A percentile compares a stretch with the other conserved stretches of the same genome.
Evolutionary conservation across 2,113 vertebrate genomes (phyloP).

Genomic region (Chloroceryle aenea): DNA sequence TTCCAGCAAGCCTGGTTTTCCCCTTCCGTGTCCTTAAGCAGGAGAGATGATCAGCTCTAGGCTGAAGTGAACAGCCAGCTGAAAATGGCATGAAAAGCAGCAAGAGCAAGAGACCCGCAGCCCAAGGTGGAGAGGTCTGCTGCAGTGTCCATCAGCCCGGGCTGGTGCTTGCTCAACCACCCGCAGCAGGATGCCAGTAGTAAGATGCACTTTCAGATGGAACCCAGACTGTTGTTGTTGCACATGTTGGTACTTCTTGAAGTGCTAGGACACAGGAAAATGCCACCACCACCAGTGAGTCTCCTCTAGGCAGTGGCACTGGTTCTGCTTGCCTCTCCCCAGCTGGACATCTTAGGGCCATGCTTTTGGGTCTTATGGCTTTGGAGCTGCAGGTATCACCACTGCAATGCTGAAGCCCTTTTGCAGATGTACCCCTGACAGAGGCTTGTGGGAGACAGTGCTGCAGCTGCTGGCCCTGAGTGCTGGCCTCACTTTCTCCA

Average conservation of each 20-base stretch:
- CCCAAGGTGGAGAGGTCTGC: not conserved
- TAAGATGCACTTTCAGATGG: not conserved
- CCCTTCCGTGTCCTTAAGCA: not conserved
- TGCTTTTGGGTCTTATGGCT: not conserved
- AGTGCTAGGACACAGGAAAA: not conserved
- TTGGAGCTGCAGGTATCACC: not conserved
- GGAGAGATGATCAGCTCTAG: not conserved
- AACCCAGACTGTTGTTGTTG: not conserved
- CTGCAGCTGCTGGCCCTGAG: not conserved
- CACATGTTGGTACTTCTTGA: not conserved
- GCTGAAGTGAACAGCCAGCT: not conserved
- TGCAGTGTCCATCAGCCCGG: fast-evolving
- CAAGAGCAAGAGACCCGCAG: not conserved
- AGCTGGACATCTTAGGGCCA: fast-evolving
- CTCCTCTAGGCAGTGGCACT: not conserved
- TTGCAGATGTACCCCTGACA: not conserved
- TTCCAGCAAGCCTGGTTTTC: not conserved
- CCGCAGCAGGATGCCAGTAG: fast-evolving
- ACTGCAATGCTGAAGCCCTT: not conserved
- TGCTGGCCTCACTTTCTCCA: not conserved
- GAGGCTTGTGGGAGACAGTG: not conserved
- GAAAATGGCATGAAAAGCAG: not conserved
- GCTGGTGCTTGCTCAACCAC: fast-evolving
- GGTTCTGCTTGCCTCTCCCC: not conserved
- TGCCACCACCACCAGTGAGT: not conserved